Base-by-base conservation (phyloP, 2,113 vertebrate species). In the Clinocottus analis region DNA sequence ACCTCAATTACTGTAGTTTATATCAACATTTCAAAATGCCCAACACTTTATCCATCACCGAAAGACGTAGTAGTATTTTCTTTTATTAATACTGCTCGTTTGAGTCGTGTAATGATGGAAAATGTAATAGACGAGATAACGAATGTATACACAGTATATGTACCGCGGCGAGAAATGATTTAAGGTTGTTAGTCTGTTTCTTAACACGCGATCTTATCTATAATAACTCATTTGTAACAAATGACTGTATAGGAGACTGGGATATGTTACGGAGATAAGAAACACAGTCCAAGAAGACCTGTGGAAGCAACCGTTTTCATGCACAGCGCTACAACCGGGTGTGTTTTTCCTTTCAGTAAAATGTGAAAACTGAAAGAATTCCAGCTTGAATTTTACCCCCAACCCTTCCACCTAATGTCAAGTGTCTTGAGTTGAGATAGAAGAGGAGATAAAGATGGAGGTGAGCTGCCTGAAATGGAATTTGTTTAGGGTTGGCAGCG, bases 401-500 rank as follows among this genome's bases (percentile, higher is more conserved):
- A 62, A 67, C 69, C 82, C 78, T 83, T 90, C 69, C 85, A n/a
- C 85, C 74, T 77, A 90, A 92, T 63, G 84, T 92, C 91, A 90
- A 90, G 83, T 70, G 75, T 81, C 86, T 80, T 86, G 39, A 83
- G 88, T 81, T 21, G 73, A 92, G 93, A 93, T 93, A 90, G 85
- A 91, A 82, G 80, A 88, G 70, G 72, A 91, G 94, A 94, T 93
- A 92, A 79, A 77, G 87, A 72, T 68, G 80, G 85, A 94, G 90
- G 91, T 91, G 91, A 93, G 89, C 89, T 92, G 89, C 91, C 90
- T 87, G 87, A 93, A 85, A 92, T 92, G 94, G 94, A 95, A 94
- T 95, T 94, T 93, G 93, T 95, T 94, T 93, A 92, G 89, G 82
- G 94, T 94, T 94, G 93, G 93, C 91, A 91, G 87, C 29, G 29